Percentiles rank a stretch among this genome's conserved stretches.
phyloP scores from a whole-genome alignment of 1,140 invertebrate genomes.

The Lucilia cuprina region DNA sequence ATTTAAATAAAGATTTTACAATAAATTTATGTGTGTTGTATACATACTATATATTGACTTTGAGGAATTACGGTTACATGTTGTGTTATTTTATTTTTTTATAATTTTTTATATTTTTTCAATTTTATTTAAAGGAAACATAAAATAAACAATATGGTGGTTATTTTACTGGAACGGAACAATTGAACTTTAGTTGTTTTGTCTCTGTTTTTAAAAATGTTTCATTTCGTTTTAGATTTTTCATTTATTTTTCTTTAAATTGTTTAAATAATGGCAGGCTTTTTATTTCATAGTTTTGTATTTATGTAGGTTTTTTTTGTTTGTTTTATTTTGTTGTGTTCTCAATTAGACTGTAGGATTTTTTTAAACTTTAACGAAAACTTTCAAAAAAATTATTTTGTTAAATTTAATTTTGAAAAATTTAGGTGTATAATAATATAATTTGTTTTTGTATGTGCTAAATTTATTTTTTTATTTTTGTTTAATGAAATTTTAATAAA shows the following conservation, averaged over 20 bases:
- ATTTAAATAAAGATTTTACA: not conserved
- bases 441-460: conserved; percentile 41
- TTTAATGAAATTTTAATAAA: conserved; percentile 37
- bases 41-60: conserved; percentile 31
- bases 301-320: conserved; percentile 35
- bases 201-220: conserved; percentile 40
- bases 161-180: conserved; percentile 55
- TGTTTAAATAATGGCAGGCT: conserved; percentile 51
- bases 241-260: conserved; percentile 51
- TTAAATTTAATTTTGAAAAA: conserved; percentile 53
- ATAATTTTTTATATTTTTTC: not conserved
- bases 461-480: conserved; percentile 42
- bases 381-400: not conserved
- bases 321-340: no score
- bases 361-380: conserved; percentile 31
- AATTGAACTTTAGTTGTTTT: conserved; percentile 57
- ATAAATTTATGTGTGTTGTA: not conserved
- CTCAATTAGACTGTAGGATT: conserved; percentile 20
- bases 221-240: conserved; percentile 54
- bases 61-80: conserved; percentile 28
- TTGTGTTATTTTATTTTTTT: conserved; percentile 9
- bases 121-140: conserved; percentile 4
- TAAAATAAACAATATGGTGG: conserved; percentile 30
- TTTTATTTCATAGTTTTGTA: conserved; percentile 62
- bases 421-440: conserved; percentile 57